A percentile compares a stretch with the other conserved stretches of the same genome.
These are phyloP conservation scores for Columba guinea DNA, from an alignment of 2,797 vertebrate species.

Conservation along the genomic window DNA sequence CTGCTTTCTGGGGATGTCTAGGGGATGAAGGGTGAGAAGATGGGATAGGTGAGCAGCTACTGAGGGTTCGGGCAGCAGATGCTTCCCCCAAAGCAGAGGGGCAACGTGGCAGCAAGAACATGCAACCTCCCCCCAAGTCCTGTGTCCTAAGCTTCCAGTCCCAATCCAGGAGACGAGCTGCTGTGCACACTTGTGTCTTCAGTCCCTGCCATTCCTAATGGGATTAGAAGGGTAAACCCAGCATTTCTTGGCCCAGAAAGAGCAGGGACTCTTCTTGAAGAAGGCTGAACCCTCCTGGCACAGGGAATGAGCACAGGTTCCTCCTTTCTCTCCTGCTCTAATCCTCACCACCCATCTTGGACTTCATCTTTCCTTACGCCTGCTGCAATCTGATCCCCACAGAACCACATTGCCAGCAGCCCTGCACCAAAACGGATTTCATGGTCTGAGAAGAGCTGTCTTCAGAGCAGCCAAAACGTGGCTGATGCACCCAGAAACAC, in stretches of 20 bases:
- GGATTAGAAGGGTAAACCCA: background rate
- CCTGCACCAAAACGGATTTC: background rate
- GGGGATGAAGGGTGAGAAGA: background rate
- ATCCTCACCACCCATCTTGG: background rate
- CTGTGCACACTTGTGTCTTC: background rate
- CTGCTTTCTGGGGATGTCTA: background rate
- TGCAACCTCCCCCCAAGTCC: rapidly evolving
- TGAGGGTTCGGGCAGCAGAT: background rate
- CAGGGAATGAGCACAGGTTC: background rate
- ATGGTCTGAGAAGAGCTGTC: background rate
- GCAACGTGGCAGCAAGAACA: background rate
- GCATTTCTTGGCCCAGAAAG: background rate
- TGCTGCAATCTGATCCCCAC: background rate
- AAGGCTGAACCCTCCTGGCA: background rate
- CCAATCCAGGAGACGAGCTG: background rate
- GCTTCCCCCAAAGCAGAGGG: background rate
- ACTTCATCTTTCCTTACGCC: background rate
- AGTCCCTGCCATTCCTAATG: background rate
- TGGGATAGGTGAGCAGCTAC: background rate
- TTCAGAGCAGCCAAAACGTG: background rate
- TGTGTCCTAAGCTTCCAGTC: background rate
- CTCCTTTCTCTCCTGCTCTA: background rate
- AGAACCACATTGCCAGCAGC: background rate
- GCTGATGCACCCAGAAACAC: background rate
- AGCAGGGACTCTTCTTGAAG: background rate